Evolutionary conservation across 2,888 invertebrate species (phyloP), one percentile per base, ranked within the genome.

Genomic region (Drosophila cognata): DNA sequence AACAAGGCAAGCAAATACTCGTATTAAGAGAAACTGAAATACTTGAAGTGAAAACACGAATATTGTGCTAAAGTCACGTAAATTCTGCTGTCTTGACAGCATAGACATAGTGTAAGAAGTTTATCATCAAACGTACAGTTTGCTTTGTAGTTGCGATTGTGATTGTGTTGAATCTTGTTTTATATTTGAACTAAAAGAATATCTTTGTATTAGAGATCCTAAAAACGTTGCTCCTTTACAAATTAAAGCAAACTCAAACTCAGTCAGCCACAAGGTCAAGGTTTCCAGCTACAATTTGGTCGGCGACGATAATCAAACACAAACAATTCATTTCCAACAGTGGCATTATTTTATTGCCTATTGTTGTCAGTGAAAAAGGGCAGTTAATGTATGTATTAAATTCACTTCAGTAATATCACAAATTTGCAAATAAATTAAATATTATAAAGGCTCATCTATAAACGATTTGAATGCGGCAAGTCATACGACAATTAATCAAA

Each of bases 291-390:
- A 5, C 4, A 43, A 43, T 11, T 21, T 41, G 4, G 21, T 21
- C 41, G 11, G 11, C 41, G 4, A 10, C 1, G n/a, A 41, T 10
- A 67, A 57, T 71, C 68, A 71, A 61, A 46, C 11, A 28, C 38
- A 21, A 60, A 55, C 7, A 43, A 29, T 53, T 6, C 35, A 64
- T 64, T 64, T 51, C 56, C 43, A 71, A 48, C 36, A 31, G 18
- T 46, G 58, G 28, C 55, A 60, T 70, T 60, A 72, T 43, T 62
- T 59, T 58, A 69, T 69, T 62, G 59, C 59, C 59, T 59, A 59
- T 21, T 43, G 36, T 46, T 70, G 43, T 50, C 28, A 36, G 33
- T 13, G 50, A 28, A 43, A 70, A 59, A 59, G 63, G 38, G 46
- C 55, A 59, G 62, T 25, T 58, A 70, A 59, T 59, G 59, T 63